Conservation (phyloP, 30 jellyfish, hydroid and myxozoan species). For the Aurelia aurita region DNA sequence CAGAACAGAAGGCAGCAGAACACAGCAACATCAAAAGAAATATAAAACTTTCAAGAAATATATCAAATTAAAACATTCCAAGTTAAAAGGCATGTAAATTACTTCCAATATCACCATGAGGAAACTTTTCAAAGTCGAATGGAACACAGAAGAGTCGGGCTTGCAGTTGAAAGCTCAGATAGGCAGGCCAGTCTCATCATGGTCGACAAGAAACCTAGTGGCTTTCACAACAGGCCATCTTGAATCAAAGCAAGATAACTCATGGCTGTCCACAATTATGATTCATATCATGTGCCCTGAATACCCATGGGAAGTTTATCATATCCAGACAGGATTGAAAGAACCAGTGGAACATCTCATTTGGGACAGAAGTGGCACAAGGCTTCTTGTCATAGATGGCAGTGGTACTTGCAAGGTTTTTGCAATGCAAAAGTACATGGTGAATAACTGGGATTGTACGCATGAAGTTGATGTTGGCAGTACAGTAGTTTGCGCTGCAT, state of each 20-base stretch:
- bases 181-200: slow-evolving; percentile 49
- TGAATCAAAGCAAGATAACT: slow-evolving; percentile 11
- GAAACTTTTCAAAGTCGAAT: slow-evolving; percentile 30
- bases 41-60: too few relatives aligned
- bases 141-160: slow-evolving; percentile 39
- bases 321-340: slow-evolving; percentile 51
- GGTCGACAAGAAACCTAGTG: slow-evolving; percentile 79
- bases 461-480: slow-evolving; percentile 49
- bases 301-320: slow-evolving; percentile 71
- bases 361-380: slow-evolving; percentile 74
- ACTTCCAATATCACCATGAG: background rate
- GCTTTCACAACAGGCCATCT: slow-evolving; percentile 64
- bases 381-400: slow-evolving; percentile 72
- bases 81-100: too few relatives aligned
- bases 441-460: slow-evolving; percentile 61
- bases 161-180: slow-evolving; percentile 9
- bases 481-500: slow-evolving; percentile 31
- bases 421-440: slow-evolving; percentile 43
- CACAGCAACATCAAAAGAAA: too few relatives aligned
- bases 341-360: slow-evolving; percentile 58
- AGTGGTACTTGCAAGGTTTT: slow-evolving; percentile 69
- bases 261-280: slow-evolving; percentile 7
- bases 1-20: too few relatives aligned
- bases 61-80: too few relatives aligned
- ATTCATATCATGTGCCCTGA: slow-evolving; percentile 75